Evolutionary conservation across 2,797 vertebrate genomes (phyloP), one percentile per base, ranked within the genome.

Genomic region (Sylvia borin): DNA sequence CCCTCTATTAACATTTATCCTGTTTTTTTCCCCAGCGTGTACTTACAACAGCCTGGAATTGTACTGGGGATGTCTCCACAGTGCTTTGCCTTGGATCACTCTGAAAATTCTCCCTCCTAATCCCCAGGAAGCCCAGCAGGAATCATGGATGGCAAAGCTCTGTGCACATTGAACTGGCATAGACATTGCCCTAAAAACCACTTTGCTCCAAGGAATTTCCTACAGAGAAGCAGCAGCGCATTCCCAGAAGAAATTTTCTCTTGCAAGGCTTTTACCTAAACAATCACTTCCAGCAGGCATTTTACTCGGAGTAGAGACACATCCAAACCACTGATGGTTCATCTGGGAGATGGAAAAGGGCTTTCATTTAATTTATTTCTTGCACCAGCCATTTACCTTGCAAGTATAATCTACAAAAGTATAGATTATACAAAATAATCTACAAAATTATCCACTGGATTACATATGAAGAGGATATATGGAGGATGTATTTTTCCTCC

Each of bases 241-340:
- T 40, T 85, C 82, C 90, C 93, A 88, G 79, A 77, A 93, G 88
- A 68, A 64, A 45, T 92, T 94, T 94, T 38, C 72, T 47, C 75
- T 83, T 51, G 42, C 40, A 87, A 78, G 29, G 67, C 54, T 92
- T 93, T 93, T 93, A 88, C 68, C 88, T 72, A 80, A 91, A 83
- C 75, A 31, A 36, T 94, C 60, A 24, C 57, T 80, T 83, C 79
- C 48, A 21, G 50, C 68, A 25, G 79, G 78, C 50, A 4, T 53
- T 95, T 91, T 71, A 10, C 68, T 65, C 9, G 17, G 67, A 65
- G 24, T 0, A 34, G 43, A 19, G 64, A 19, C 43, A 25, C 19
- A 17, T 13, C 70, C 57, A 17, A 64, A 55, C 15, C 18, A 3
- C 32, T 3, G 9, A 2, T 27, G 14, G 7, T 5, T 54, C 16